These are phyloP conservation scores for Cantharis rustica DNA, from an alignment of 2,888 invertebrate genomes.

Conservation along the genomic window DNA sequence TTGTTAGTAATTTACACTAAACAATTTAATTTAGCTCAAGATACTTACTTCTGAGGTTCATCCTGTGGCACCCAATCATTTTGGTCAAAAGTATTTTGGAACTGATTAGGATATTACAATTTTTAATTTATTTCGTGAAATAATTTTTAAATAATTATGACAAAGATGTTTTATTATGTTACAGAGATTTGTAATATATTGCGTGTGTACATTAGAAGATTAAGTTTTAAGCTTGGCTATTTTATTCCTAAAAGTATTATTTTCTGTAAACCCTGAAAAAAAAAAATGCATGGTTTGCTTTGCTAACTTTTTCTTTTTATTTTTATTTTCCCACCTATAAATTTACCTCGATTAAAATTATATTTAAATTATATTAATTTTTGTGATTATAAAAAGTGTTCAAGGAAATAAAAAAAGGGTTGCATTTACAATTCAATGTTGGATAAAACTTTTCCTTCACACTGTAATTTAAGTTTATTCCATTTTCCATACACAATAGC, in stretches of 20 bases:
- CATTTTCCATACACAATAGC: constrained; percentile 13
- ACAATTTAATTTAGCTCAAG: constrained; percentile 72
- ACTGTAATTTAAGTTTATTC: constrained; percentile 1
- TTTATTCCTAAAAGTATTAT: neutral
- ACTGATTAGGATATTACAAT: constrained; percentile 72
- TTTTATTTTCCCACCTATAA: neutral
- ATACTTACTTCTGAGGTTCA: constrained; percentile 96
- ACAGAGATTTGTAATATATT: neutral
- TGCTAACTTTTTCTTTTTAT: neutral
- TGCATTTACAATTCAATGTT: neutral
- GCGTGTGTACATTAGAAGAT: neutral
- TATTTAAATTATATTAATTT: neutral
- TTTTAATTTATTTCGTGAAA: neutral
- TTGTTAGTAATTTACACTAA: neutral
- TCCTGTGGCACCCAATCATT: constrained; percentile 94
- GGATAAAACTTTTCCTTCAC: neutral
- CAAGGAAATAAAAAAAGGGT: neutral
- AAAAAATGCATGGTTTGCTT: neutral
- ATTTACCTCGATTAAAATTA: neutral
- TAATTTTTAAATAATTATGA: neutral
- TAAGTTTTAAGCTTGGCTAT: neutral
- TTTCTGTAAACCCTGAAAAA: neutral
- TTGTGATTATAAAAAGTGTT: neutral
- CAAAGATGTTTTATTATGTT: neutral
- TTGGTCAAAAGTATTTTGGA: constrained; percentile 98